Evolutionary conservation across 2,888 invertebrate genomes (phyloP).

Genomic region (Polyommatus icarus): DNA sequence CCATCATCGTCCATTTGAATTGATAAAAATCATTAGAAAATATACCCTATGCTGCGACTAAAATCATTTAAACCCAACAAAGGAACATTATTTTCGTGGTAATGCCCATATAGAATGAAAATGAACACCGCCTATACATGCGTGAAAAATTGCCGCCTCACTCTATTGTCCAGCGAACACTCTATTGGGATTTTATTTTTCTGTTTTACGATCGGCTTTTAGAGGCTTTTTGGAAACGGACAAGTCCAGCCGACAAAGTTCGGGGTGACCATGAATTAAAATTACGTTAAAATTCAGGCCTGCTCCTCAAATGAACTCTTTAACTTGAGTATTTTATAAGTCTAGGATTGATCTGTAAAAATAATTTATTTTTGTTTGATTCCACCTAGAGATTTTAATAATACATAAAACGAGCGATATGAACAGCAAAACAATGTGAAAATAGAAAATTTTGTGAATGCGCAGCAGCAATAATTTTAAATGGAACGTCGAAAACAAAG

Average conservation of each 20-base stretch:
- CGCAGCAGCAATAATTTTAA: background rate
- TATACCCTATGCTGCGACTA: background rate
- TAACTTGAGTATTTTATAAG: background rate
- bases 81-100: constrained; percentile 38
- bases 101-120: constrained; percentile 39
- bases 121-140: constrained; percentile 40
- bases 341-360: background rate
- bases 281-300: background rate
- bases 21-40: background rate
- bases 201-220: constrained; percentile 43
- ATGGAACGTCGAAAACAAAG: constrained; percentile 22
- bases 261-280: background rate
- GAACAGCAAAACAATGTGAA: background rate
- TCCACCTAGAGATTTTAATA: background rate
- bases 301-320: background rate
- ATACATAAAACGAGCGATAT: background rate
- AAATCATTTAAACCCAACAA: constrained; percentile 24
- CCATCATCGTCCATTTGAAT: no score
- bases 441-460: background rate
- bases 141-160: constrained; percentile 42
- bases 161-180: constrained; percentile 40
- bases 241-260: constrained; percentile 13
- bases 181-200: constrained; percentile 43
- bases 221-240: constrained; percentile 35
- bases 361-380: background rate